A percentile compares a stretch with the other conserved stretches of the same genome.
Conservation (phyloP, 2,888 invertebrate species). For the Agonopterix arenella region DNA sequence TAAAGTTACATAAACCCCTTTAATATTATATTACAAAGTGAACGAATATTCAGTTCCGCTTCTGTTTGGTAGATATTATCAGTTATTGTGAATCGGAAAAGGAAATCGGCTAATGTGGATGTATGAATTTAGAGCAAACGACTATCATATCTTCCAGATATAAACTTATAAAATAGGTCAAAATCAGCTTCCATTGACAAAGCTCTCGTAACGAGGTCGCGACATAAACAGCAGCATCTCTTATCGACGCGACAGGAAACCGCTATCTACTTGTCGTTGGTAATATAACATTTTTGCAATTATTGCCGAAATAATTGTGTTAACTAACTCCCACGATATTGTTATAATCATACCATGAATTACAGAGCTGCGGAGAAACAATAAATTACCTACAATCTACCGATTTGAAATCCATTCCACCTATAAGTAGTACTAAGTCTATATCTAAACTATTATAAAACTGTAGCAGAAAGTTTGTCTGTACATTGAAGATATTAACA, state of each 20-base stretch:
- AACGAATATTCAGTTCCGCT: too few species aligned
- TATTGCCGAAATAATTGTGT: slow-evolving; percentile 69
- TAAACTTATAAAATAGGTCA: slow-evolving; percentile 54
- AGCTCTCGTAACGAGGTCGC: slow-evolving; percentile 67
- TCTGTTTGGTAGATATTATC: slow-evolving; percentile 1
- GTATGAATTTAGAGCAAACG: slow-evolving; percentile 31
- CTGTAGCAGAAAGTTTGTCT: too few species aligned
- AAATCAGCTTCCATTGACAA: slow-evolving; percentile 70
- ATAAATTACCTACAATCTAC: too few species aligned
- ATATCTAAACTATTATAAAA: too few species aligned
- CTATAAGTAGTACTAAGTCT: too few species aligned
- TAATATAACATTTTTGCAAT: slow-evolving; percentile 73
- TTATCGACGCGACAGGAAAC: slow-evolving; percentile 66
- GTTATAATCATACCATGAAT: slow-evolving; percentile 7
- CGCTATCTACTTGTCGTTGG: slow-evolving; percentile 70
- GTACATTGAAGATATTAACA: too few species aligned
- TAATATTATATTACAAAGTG: too few species aligned
- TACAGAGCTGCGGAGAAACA: too few species aligned
- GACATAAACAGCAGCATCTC: slow-evolving; percentile 50
- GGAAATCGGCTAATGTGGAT: slow-evolving; percentile 18
- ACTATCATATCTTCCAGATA: slow-evolving; percentile 23
- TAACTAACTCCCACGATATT: slow-evolving; percentile 57
- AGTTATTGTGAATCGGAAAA: slow-evolving; percentile 23
- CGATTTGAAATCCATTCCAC: too few species aligned
- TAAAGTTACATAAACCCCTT: too few species aligned